phyloP scores from a whole-genome alignment of 2,797 vertebrate genomes.

The Leptodactylus fallax region DNA sequence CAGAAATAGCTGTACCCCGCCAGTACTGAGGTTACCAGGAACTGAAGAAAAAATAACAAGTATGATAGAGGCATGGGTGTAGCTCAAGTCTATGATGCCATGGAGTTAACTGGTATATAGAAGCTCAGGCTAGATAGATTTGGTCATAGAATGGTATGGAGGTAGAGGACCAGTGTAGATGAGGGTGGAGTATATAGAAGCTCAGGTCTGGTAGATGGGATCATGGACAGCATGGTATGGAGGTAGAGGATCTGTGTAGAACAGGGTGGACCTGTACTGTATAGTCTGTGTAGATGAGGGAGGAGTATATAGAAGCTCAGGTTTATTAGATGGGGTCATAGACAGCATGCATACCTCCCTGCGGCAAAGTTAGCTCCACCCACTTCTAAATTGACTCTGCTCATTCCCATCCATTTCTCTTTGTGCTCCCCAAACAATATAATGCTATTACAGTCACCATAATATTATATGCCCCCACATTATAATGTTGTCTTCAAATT shows the following conservation, averaged over 20 bases:
- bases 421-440: no score
- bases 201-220: neutral
- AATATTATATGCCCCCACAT: no score
- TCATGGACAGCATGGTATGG: neutral
- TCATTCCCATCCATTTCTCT: no score
- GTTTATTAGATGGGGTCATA: no score
- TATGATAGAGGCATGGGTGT: no score
- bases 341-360: no score
- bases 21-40: conserved; percentile 75
- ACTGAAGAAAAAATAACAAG: conserved; percentile 70
- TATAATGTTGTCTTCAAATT: no score
- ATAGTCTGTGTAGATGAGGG: neutral
- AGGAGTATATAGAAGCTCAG: neutral
- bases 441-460: no score
- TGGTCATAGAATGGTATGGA: neutral
- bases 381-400: no score
- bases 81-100: neutral
- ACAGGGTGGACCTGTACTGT: no score
- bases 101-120: neutral
- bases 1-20: conserved; percentile 79
- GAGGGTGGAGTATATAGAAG: neutral
- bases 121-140: neutral
- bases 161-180: neutral
- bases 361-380: no score
- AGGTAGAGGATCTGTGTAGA: neutral